Evolutionary conservation across 2,113 vertebrate genomes (phyloP).

Genomic region (Arvicanthis niloticus): DNA sequence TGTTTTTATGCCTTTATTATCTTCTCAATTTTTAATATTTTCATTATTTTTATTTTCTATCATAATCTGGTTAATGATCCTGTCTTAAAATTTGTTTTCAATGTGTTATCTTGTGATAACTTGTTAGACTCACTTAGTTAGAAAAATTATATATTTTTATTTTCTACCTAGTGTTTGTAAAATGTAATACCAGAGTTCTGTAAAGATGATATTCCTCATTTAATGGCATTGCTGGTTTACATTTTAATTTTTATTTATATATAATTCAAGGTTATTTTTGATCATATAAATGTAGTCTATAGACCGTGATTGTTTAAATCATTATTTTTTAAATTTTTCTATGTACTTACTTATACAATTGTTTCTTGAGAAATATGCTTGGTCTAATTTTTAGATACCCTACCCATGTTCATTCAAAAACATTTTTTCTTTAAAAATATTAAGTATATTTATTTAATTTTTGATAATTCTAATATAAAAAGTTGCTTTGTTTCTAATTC

Average conservation of each 20-base stretch:
- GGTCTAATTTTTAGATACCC: background rate
- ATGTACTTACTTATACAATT: background rate
- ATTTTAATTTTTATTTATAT: background rate
- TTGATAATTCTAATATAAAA: background rate
- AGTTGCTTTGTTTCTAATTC: background rate
- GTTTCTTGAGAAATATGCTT: background rate
- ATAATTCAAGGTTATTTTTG: conserved; percentile 1
- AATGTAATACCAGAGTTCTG: background rate
- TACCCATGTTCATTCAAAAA: background rate
- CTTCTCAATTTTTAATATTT: background rate
- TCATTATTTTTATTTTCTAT: background rate
- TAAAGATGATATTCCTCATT: background rate
- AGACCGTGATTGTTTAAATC: background rate
- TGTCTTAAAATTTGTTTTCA: background rate
- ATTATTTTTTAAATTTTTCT: background rate
- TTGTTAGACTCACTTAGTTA: background rate
- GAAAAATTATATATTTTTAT: background rate
- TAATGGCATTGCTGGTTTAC: background rate
- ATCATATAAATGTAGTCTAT: background rate
- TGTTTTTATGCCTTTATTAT: background rate
- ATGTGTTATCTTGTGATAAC: background rate
- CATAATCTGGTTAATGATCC: no score
- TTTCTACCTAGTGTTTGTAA: background rate
- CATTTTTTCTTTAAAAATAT: background rate
- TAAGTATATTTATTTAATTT: background rate